Percentiles rank a stretch among this genome's conserved stretches.
Conservation (phyloP, 2,113 vertebrate species). For the Macquaria australasica region DNA sequence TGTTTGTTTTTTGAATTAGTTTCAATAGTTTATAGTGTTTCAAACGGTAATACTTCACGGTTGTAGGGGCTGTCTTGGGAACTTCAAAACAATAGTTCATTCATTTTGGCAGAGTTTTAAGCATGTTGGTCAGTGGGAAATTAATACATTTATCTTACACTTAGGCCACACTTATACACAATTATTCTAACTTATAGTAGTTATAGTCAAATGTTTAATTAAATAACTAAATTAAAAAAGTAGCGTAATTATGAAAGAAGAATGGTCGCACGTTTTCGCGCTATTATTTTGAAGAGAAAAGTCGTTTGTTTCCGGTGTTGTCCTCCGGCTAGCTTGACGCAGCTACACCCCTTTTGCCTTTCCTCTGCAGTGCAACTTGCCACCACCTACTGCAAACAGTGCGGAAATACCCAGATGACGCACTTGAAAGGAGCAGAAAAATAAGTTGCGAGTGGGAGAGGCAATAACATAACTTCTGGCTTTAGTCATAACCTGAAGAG, state of each 20-base stretch:
- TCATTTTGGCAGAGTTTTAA: neutral
- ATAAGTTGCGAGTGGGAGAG: conserved; percentile 59
- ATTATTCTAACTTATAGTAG: neutral
- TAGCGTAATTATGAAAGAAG: neutral
- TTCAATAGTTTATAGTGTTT: no score
- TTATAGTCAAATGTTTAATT: neutral
- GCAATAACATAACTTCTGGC: conserved; percentile 49
- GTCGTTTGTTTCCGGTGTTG: neutral
- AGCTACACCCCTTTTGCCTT: neutral
- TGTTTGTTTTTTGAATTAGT: neutral
- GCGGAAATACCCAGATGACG: conserved; percentile 87
- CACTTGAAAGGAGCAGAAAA: conserved; percentile 69
- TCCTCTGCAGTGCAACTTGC: conserved; percentile 48
- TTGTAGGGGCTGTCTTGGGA: neutral
- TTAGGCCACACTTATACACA: neutral
- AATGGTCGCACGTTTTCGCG: neutral
- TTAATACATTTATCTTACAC: neutral
- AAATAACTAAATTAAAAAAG: no score
- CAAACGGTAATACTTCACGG: neutral
- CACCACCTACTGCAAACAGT: conserved; percentile 73
- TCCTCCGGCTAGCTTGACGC: conserved; percentile 7
- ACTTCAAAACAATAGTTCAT: no score
- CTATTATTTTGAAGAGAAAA: conserved; percentile 57
- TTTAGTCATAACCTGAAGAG: conserved; percentile 50
- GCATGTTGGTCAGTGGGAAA: neutral